Base-by-base conservation (phyloP, 2,888 invertebrate genomes). In the Dolichomitus sp. region DNA sequence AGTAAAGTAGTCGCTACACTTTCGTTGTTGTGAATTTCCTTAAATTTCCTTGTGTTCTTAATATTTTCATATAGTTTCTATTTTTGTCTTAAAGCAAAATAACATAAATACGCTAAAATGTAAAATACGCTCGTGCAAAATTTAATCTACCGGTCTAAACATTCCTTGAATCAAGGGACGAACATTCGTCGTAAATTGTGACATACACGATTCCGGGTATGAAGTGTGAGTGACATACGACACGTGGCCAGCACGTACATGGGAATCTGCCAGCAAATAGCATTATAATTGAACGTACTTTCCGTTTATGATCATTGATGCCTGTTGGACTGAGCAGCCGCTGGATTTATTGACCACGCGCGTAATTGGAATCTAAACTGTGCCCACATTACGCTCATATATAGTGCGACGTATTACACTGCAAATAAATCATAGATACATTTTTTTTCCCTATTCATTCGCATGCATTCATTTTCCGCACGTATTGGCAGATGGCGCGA, bases 321-420 rank as follows among this genome's bases (percentile, higher is more conserved):
- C 19, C n/a, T 30, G 50, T 19, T 52, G 42, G 30, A 17, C 40
- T 52, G 17, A 14, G 61, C 63, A 48, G 17, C 0, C 30, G 33
- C 19, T 30, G 40, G 52, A 78, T 78, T 77, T 70, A 78, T 78
- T 40, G 40, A 12, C 42, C 23, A 37, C 48, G 17, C 27, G 12
- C 52, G 30, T 78, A 63, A 73, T 73, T 73, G 59, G 61, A 61
- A 61, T 61, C 50, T 61, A 50, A 73, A 61, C 73, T 48, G n/a
- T n/a, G 27, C 33, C 12, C 45, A 23, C 30, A 61, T 73, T 73
- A 61, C 45, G 30, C 27, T 59, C 59, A n/a, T 69, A 54, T 37
- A 61, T 33, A 2, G 14, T 7, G 23, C 27, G 45, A 59, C 19
- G 23, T 45, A 45, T 59, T 72, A 37, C 30, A 30, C 17, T 9